Conservation (phyloP, 2,113 vertebrate genomes). For the Blennius ocellaris region DNA sequence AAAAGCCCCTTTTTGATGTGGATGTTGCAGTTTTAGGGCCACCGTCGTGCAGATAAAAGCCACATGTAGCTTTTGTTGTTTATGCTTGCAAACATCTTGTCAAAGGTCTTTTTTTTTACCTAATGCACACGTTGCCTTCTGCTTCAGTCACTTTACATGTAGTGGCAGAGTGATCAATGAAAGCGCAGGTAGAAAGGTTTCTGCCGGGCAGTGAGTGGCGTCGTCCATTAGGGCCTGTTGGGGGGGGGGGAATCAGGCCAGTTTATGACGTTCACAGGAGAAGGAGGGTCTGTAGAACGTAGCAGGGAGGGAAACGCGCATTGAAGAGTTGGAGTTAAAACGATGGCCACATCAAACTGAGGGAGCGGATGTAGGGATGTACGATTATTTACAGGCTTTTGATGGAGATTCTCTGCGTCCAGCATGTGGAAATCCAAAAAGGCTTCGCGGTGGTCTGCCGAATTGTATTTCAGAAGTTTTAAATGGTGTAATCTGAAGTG, state of each 20-base stretch:
- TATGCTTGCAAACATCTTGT: background rate
- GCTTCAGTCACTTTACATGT: background rate
- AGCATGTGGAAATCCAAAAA: constrained; percentile 19
- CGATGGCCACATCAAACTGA: constrained; percentile 8
- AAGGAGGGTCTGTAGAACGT: constrained; percentile 16
- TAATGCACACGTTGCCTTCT: background rate
- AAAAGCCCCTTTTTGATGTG: background rate
- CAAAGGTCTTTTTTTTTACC: background rate
- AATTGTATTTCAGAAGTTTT: background rate
- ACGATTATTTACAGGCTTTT: constrained; percentile 33
- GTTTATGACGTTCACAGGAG: background rate
- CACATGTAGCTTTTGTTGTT: background rate
- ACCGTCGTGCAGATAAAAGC: background rate
- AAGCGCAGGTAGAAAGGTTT: constrained; percentile 30
- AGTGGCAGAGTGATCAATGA: constrained; percentile 10
- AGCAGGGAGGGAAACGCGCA: background rate
- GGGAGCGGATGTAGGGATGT: background rate
- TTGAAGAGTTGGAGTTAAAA: too few species aligned
- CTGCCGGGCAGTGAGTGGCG: constrained; percentile 4
- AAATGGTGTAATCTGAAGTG: background rate
- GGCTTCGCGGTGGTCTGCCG: constrained; percentile 13
- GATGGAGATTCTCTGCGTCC: constrained; percentile 26
- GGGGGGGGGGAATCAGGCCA: constrained; percentile 23
- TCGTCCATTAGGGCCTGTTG: constrained; percentile 25
- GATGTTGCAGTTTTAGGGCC: background rate